Conservation (phyloP, 2,888 invertebrate species). For the Branchipolynoe longqiensis region DNA sequence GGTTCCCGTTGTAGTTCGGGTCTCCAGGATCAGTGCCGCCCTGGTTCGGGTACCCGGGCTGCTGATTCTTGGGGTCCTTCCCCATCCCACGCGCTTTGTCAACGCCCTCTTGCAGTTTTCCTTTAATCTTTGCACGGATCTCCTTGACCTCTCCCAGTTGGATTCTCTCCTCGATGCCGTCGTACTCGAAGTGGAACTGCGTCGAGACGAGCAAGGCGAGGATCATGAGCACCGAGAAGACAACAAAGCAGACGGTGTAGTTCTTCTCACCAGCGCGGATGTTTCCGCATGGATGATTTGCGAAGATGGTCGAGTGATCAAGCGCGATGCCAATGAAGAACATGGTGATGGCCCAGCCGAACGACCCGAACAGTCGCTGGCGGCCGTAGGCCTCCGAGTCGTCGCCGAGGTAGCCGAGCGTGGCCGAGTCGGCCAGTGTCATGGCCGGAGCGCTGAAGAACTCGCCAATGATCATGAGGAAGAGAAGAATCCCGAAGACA, state of each 20-base stretch:
- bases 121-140: conserved; percentile 74
- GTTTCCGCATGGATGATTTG: conserved; percentile 91
- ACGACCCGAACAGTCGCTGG: conserved; percentile 98
- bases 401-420: conserved; percentile 88
- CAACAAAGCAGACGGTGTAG: conserved; percentile 98
- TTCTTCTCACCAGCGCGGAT: conserved; percentile 96
- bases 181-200: conserved; percentile 86
- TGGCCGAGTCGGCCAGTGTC: conserved; percentile 89
- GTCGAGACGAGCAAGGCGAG: conserved; percentile 95
- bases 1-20: conserved; percentile 11
- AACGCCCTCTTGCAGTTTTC: conserved; percentile 25
- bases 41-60: conserved; percentile 46
- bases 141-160: conserved; percentile 73
- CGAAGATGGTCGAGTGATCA: conserved; percentile 97
- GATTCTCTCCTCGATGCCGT: conserved; percentile 66
- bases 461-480: conserved; percentile 97
- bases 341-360: conserved; percentile 99
- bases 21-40: conserved; percentile 73
- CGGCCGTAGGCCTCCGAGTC: conserved; percentile 90
- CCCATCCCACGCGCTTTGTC: conserved; percentile 9
- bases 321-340: conserved; percentile 93
- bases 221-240: conserved; percentile 97
- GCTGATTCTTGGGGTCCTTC: conserved; percentile 8
- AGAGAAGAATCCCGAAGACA: conserved; percentile 93
- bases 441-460: conserved; percentile 98